A percentile compares a stretch with the other conserved stretches of the same genome.
phyloP scores from a whole-genome alignment of 2,113 vertebrate species.

The Oryzias woworae region DNA sequence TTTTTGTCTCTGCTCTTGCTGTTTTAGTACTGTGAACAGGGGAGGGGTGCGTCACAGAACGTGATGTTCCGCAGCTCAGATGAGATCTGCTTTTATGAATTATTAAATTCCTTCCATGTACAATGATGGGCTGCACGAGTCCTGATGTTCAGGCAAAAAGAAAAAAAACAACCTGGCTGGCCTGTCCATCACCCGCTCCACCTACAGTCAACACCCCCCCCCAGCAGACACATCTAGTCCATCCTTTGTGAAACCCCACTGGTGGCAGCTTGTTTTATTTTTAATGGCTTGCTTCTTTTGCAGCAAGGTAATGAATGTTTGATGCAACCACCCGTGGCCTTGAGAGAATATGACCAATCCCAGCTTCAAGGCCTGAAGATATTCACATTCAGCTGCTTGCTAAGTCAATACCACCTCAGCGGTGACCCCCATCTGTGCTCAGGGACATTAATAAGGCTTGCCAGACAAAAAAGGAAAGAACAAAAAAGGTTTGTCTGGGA shows the following conservation, averaged over 20 bases:
- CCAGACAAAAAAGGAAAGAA: slow-evolving; percentile 17
- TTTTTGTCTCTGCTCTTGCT: background rate
- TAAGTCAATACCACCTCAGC: slow-evolving; percentile 47
- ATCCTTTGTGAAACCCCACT: slow-evolving; percentile 27
- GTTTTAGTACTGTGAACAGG: too few relatives aligned
- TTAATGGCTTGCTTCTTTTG: slow-evolving; percentile 57
- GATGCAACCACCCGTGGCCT: slow-evolving; percentile 53
- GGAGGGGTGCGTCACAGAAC: too few relatives aligned
- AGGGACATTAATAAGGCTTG: slow-evolving; percentile 27
- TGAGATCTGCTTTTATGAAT: slow-evolving; percentile 22
- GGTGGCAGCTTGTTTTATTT: slow-evolving; percentile 58
- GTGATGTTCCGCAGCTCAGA: too few relatives aligned
- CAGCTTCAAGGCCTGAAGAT: slow-evolving; percentile 49
- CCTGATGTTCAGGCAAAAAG: background rate
- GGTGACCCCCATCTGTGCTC: slow-evolving; percentile 20
- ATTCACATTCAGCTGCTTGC: slow-evolving; percentile 45
- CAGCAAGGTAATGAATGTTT: slow-evolving; percentile 70
- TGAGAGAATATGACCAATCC: slow-evolving; percentile 33
- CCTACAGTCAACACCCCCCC: background rate
- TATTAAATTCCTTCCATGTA: slow-evolving; percentile 34
- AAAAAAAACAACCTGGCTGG: background rate
- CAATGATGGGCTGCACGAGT: slow-evolving; percentile 9
- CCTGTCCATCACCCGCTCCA: background rate
- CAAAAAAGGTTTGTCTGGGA: background rate
- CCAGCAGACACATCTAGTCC: background rate